Conservation (phyloP, 2,888 invertebrate genomes). For the Pristionchus fissidentatus region DNA sequence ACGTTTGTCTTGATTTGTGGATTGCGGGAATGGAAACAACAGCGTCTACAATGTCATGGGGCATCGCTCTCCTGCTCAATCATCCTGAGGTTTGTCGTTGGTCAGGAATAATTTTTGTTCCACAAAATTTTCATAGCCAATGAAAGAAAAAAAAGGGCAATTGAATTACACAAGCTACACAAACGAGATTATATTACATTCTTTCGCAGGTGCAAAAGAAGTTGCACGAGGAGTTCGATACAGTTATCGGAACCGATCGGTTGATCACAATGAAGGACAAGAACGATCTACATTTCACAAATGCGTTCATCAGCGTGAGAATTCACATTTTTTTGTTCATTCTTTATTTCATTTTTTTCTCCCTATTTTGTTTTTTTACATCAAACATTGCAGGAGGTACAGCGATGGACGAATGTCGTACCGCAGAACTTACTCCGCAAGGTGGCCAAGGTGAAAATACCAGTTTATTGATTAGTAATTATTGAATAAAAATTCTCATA, state of each 20-base stretch:
- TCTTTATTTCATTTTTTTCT: no score
- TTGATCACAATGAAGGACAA: slow-evolving; percentile 55
- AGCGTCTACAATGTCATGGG: slow-evolving; percentile 60
- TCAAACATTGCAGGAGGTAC: slow-evolving; percentile 56
- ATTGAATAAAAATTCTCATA: not conserved
- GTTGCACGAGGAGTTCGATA: slow-evolving; percentile 56
- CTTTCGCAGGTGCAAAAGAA: slow-evolving; percentile 53
- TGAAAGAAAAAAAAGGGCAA: no score
- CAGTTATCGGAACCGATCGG: slow-evolving; percentile 51
- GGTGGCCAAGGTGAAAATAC: slow-evolving; percentile 33
- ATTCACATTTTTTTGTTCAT: no score
- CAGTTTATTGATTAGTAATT: not conserved
- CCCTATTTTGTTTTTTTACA: no score
- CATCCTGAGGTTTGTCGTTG: slow-evolving; percentile 52
- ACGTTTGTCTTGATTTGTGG: slow-evolving; percentile 59
- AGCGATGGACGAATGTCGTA: slow-evolving; percentile 57
- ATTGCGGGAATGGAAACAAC: slow-evolving; percentile 64
- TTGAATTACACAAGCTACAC: no score
- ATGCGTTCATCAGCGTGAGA: slow-evolving; percentile 58
- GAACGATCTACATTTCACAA: slow-evolving; percentile 51
- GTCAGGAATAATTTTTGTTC: no score
- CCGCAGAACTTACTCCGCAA: slow-evolving; percentile 54
- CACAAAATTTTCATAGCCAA: no score
- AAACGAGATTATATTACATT: no score
- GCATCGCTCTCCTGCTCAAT: slow-evolving; percentile 53